Evolutionary conservation across 2,797 vertebrate species (phyloP).

Genomic region (Lepilemur ruficaudatus): DNA sequence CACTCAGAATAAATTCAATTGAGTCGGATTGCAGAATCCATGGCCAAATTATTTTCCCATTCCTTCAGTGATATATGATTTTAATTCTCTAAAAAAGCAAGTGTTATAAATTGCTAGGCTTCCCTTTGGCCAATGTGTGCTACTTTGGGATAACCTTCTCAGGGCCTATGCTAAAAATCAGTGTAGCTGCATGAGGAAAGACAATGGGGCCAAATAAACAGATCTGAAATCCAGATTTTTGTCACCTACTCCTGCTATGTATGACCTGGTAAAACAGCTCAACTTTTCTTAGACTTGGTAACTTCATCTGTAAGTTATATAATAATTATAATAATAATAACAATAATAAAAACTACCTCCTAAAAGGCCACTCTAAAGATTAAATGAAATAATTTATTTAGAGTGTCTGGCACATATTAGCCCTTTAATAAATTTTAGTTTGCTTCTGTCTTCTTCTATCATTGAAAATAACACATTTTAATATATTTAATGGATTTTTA

Average conservation of each 20-base stretch:
- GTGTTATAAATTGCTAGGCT: not conserved
- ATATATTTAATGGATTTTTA: not conserved
- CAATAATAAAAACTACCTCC: not conserved
- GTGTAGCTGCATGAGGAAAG: too few relatives aligned
- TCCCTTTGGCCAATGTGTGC: not conserved
- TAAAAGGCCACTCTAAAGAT: not conserved
- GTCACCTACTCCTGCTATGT: not conserved
- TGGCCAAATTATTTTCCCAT: not conserved
- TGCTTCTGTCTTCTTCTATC: not conserved
- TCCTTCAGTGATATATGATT: not conserved
- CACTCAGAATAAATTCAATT: not conserved
- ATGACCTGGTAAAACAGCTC: not conserved
- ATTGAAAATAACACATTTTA: constrained; percentile 4
- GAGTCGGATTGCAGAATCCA: not conserved
- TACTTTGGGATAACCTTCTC: not conserved
- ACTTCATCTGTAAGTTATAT: not conserved
- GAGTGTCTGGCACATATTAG: not conserved
- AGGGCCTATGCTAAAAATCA: not conserved
- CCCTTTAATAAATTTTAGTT: not conserved
- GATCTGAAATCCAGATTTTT: not conserved
- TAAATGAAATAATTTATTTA: not conserved
- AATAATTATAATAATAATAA: not conserved
- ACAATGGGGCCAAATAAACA: not conserved
- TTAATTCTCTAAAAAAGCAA: not conserved
- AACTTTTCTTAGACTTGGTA: not conserved